phyloP scores from a whole-genome alignment of 1,140 invertebrate genomes.

The Calycopis cecrops region DNA sequence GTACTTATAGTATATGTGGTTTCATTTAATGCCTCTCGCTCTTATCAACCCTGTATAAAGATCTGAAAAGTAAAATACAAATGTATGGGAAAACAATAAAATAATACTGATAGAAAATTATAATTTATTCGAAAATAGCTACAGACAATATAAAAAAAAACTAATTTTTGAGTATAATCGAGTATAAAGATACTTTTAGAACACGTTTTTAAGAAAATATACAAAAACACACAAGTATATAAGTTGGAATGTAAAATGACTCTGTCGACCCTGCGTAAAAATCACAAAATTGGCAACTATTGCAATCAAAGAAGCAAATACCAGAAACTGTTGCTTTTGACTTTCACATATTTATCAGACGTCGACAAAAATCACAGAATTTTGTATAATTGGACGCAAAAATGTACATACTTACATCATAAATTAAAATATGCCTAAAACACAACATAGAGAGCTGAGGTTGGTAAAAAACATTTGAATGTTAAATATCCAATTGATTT shows the following conservation, averaged over 20 bases:
- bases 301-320: neutral
- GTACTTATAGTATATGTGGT: too few relatives aligned
- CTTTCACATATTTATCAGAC: slow-evolving; percentile 14
- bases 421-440: slow-evolving; percentile 21
- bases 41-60: too few relatives aligned
- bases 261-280: slow-evolving; percentile 2
- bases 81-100: slow-evolving; percentile 74
- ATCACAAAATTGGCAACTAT: slow-evolving; percentile 1
- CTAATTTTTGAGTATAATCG: slow-evolving; percentile 54
- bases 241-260: slow-evolving; percentile 25
- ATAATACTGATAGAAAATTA: slow-evolving; percentile 53
- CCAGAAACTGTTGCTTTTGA: neutral
- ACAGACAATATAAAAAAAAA: slow-evolving; percentile 57
- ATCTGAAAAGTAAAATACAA: slow-evolving; percentile 80
- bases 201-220: slow-evolving; percentile 32
- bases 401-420: slow-evolving; percentile 15
- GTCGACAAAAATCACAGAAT: slow-evolving; percentile 27
- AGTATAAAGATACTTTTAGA: slow-evolving; percentile 32
- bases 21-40: too few relatives aligned
- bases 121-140: slow-evolving; percentile 64
- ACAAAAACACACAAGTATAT: slow-evolving; percentile 32
- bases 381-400: slow-evolving; percentile 20
- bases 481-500: slow-evolving; percentile 5
- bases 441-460: slow-evolving; percentile 46
- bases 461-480: neutral